These are phyloP conservation scores for Cavia porcellus DNA, from an alignment of 2,113 vertebrate genomes.

Conservation along the genomic window DNA sequence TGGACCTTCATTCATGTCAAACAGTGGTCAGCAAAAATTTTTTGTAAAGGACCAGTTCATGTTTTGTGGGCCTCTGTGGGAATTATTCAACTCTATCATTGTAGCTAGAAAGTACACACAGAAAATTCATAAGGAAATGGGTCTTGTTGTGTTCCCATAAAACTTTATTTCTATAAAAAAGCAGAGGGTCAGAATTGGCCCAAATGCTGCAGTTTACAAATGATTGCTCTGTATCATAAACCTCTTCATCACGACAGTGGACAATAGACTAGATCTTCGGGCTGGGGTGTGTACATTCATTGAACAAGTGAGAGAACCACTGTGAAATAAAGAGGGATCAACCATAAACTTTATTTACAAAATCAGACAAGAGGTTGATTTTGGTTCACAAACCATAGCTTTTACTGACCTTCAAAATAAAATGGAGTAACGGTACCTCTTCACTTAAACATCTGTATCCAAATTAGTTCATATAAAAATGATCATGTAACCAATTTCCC, in stretches of 20 bases:
- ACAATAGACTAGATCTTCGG: neutral
- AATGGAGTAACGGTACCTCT: neutral
- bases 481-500: neutral
- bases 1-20: neutral
- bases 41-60: neutral
- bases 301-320: neutral
- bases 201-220: neutral
- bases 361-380: neutral
- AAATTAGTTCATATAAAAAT: neutral
- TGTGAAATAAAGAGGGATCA: neutral
- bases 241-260: neutral
- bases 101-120: neutral
- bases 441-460: neutral
- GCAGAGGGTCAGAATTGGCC: neutral
- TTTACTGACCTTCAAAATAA: neutral
- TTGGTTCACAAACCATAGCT: neutral
- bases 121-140: neutral
- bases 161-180: conserved; percentile 39
- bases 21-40: neutral
- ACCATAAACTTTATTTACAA: neutral
- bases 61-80: neutral
- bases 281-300: neutral
- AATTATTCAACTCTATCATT: neutral
- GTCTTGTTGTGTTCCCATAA: neutral
- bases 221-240: neutral